Conservation (phyloP, 2,113 vertebrate genomes). For the Alexandromys fortis region DNA sequence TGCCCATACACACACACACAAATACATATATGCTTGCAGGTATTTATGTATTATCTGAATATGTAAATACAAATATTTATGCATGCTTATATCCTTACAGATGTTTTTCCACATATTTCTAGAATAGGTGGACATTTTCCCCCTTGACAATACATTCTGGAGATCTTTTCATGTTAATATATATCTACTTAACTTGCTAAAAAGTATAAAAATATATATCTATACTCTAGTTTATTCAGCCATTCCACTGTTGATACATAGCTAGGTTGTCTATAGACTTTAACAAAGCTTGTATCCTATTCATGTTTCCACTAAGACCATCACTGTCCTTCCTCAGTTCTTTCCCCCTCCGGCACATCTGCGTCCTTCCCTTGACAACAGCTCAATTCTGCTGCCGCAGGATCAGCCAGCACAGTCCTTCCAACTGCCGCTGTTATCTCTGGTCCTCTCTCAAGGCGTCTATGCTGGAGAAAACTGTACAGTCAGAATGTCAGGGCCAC, state of each 20-base stretch:
- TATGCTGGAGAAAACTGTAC: constrained; percentile 1
- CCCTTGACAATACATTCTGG: not conserved
- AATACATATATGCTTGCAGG: not conserved
- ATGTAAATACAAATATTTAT: not conserved
- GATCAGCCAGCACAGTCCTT: not conserved
- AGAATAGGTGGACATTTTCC: not conserved
- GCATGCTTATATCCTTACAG: not conserved
- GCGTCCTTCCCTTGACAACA: not conserved
- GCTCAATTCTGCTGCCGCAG: not conserved
- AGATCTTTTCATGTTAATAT: constrained; percentile 17
- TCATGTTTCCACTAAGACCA: constrained; percentile 5
- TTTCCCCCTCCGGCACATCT: not conserved
- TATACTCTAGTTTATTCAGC: constrained; percentile 26
- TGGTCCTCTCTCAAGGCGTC: not conserved
- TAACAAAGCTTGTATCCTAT: not conserved
- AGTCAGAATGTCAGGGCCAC: not conserved
- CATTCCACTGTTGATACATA: not conserved
- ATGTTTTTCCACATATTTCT: not conserved
- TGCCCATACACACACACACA: not conserved
- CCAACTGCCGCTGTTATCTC: not conserved
- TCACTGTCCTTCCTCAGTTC: not conserved
- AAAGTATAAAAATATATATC: not conserved
- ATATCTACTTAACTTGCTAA: not conserved
- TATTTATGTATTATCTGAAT: not conserved
- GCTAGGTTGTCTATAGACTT: not conserved